Evolutionary conservation across 1,140 invertebrate genomes (phyloP).

Genomic region (Nomia melanderi): DNA sequence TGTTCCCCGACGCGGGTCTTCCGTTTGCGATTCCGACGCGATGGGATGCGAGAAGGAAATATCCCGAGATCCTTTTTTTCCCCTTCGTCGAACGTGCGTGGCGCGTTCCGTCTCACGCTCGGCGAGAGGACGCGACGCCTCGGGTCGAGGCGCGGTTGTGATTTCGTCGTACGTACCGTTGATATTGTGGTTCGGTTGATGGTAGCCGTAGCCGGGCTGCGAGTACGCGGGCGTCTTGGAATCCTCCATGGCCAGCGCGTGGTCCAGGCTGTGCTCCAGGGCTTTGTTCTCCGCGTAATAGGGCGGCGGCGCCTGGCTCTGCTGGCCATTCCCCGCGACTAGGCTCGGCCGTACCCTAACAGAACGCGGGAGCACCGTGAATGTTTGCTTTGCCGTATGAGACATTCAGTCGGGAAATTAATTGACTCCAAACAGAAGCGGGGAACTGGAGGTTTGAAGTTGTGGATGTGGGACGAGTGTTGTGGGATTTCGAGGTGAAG

Average conservation of each 20-base stretch:
- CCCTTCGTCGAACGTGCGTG: too few species aligned
- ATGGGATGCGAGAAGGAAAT: too few species aligned
- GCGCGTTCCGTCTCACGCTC: too few species aligned
- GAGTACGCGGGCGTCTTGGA: constrained; percentile 91
- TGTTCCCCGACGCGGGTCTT: too few species aligned
- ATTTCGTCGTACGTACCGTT: constrained; percentile 83
- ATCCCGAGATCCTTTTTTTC: too few species aligned
- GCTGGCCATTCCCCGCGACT: constrained; percentile 85
- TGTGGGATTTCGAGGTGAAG: too few species aligned
- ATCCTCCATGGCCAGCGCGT: constrained; percentile 89
- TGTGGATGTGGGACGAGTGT: too few species aligned
- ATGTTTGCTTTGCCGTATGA: background rate
- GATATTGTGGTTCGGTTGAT: constrained; percentile 85
- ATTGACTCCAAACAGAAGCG: too few species aligned
- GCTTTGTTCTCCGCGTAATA: constrained; percentile 96
- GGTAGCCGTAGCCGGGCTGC: constrained; percentile 92
- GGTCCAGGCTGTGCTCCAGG: constrained; percentile 91
- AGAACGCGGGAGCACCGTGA: constrained; percentile 14
- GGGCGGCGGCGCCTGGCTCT: constrained; percentile 89
- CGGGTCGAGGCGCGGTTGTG: background rate
- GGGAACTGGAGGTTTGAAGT: too few species aligned
- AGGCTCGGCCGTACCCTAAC: constrained; percentile 86
- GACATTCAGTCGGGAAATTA: too few species aligned
- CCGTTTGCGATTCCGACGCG: too few species aligned
- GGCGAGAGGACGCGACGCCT: too few species aligned